Conservation (phyloP, 1,140 invertebrate genomes). For the Aphidius gifuensis region DNA sequence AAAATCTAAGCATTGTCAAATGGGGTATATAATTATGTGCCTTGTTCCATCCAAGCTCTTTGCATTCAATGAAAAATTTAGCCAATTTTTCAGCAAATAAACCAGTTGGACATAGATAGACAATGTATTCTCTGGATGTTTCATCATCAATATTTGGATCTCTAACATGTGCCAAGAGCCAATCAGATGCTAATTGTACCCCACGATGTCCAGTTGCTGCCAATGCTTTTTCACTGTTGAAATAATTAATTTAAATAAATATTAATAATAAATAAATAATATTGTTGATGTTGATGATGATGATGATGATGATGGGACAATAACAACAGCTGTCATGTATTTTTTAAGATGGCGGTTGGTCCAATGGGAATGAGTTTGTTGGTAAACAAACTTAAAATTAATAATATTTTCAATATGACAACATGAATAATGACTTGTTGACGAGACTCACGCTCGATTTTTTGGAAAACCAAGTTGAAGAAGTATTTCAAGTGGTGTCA, state of each 20-base stretch:
- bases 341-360: background rate
- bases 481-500: slow-evolving; percentile 74
- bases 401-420: background rate
- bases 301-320: background rate
- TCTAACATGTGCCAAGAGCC: slow-evolving; percentile 84
- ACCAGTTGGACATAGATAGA: slow-evolving; percentile 82
- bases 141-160: slow-evolving; percentile 75
- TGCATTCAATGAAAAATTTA: slow-evolving; percentile 78
- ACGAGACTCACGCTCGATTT: slow-evolving; percentile 73
- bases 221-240: slow-evolving; percentile 76
- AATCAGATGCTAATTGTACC: slow-evolving; percentile 83
- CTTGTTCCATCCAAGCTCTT: slow-evolving; percentile 76
- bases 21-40: slow-evolving; percentile 86
- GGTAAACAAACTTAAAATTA: no score
- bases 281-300: background rate
- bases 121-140: slow-evolving; percentile 75
- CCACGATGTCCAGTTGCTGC: slow-evolving; percentile 85
- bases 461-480: slow-evolving; percentile 84
- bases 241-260: slow-evolving; percentile 7
- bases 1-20: slow-evolving; percentile 84
- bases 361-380: no score
- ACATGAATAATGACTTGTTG: background rate
- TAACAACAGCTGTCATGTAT: slow-evolving; percentile 4
- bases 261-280: background rate
- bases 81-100: slow-evolving; percentile 67